Evolutionary conservation across 1,140 invertebrate genomes (phyloP).

Genomic region (Drosophila nikananu): DNA sequence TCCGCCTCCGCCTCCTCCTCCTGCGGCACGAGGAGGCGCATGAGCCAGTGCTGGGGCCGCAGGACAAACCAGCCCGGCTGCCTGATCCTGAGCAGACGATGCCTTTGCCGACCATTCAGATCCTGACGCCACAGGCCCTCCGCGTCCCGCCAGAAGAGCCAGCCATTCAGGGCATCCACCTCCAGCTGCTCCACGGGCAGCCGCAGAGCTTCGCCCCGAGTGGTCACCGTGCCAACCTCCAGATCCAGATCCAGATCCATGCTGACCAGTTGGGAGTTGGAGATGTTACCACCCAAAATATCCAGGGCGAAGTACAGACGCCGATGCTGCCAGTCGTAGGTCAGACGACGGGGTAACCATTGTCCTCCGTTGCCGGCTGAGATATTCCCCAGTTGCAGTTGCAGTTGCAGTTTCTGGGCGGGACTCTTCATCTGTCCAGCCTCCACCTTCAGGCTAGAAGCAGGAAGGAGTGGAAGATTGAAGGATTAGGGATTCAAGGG

Average conservation of each 20-base stretch:
- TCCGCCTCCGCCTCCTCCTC: slow-evolving; percentile 91
- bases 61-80: slow-evolving; percentile 89
- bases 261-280: slow-evolving; percentile 13
- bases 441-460: slow-evolving; percentile 29
- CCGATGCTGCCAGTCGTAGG: slow-evolving; percentile 95
- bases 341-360: slow-evolving; percentile 87
- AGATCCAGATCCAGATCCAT: slow-evolving; percentile 34
- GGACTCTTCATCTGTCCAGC: slow-evolving; percentile 16
- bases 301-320: slow-evolving; percentile 92
- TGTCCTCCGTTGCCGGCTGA: too few relatives aligned
- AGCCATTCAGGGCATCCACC: slow-evolving; percentile 97
- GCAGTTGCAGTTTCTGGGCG: background rate
- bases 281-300: slow-evolving; percentile 53
- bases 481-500: background rate
- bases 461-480: too few relatives aligned
- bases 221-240: background rate
- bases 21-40: slow-evolving; percentile 91
- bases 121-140: slow-evolving; percentile 92
- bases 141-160: slow-evolving; percentile 91
- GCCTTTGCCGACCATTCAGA: slow-evolving; percentile 85
- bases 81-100: slow-evolving; percentile 25
- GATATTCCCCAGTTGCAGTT: background rate
- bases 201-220: background rate
- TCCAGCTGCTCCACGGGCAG: slow-evolving; percentile 89
- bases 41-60: slow-evolving; percentile 91